Evolutionary conservation across 2,888 invertebrate genomes (phyloP).

Genomic region (Polylopha cassiicola): DNA sequence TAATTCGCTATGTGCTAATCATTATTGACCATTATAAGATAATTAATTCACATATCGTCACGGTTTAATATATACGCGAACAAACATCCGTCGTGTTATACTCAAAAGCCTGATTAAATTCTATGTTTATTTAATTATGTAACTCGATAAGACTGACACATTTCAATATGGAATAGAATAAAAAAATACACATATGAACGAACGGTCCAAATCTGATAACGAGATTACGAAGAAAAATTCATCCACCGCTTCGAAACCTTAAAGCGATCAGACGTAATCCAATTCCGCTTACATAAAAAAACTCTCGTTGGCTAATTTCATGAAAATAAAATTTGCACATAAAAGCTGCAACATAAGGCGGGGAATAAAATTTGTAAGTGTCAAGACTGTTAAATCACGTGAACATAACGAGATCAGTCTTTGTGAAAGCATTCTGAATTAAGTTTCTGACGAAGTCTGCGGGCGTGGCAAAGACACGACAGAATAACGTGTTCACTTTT

Average conservation of each 20-base stretch:
- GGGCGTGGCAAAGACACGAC: slow-evolving; percentile 37
- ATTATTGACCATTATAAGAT: slow-evolving; percentile 37
- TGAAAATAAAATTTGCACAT: slow-evolving; percentile 61
- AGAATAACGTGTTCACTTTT: too few relatives aligned
- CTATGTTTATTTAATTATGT: not conserved
- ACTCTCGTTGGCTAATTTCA: slow-evolving; percentile 48
- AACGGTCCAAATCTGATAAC: not conserved
- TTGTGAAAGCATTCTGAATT: slow-evolving; percentile 50
- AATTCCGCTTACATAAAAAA: slow-evolving; percentile 53
- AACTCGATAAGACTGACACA: too few relatives aligned
- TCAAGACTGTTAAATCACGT: slow-evolving; percentile 69
- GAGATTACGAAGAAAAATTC: slow-evolving; percentile 3
- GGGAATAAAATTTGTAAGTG: slow-evolving; percentile 67
- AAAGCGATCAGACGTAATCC: slow-evolving; percentile 49
- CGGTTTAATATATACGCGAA: not conserved
- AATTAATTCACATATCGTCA: slow-evolving; percentile 26
- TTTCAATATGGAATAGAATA: too few relatives aligned
- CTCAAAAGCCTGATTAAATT: too few relatives aligned
- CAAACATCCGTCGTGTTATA: too few relatives aligned
- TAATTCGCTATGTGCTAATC: slow-evolving; percentile 51
- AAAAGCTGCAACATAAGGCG: slow-evolving; percentile 54
- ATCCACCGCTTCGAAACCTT: slow-evolving; percentile 33
- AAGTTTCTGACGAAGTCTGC: slow-evolving; percentile 60
- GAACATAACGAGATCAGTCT: slow-evolving; percentile 54
- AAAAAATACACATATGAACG: not conserved